Evolutionary conservation across 2,113 vertebrate genomes (phyloP).

Genomic region (Oryzias celebensis): DNA sequence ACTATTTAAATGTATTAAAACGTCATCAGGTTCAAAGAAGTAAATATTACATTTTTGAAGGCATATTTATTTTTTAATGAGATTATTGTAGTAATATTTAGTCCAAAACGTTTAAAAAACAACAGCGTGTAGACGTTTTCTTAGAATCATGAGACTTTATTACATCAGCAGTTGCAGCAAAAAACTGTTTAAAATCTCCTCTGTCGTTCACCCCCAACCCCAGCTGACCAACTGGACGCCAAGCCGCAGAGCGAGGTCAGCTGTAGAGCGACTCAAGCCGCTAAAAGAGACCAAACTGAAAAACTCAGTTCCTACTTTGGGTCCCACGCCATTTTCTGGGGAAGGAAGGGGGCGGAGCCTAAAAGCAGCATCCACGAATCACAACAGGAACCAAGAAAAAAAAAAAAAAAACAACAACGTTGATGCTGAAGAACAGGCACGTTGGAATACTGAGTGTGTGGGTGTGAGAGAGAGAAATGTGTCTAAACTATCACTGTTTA

Average conservation of each 20-base stretch:
- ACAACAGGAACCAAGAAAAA: conserved; percentile 43
- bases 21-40: too few species aligned
- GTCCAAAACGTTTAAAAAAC: neutral
- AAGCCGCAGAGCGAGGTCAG: conserved; percentile 4
- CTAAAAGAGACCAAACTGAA: conserved; percentile 4
- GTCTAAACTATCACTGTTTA: conserved; percentile 72
- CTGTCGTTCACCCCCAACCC: neutral
- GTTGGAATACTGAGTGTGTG: conserved; percentile 63
- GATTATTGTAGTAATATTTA: too few species aligned
- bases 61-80: too few species aligned
- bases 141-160: conserved; percentile 65
- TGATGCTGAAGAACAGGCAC: conserved; percentile 69
- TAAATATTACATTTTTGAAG: too few species aligned
- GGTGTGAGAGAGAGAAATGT: conserved; percentile 3
- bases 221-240: conserved; percentile 21
- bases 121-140: neutral
- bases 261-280: conserved; percentile 11
- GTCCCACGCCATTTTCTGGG: neutral
- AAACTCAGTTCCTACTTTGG: neutral
- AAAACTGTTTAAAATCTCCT: conserved; percentile 57
- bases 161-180: conserved; percentile 60
- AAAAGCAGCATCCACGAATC: conserved; percentile 40
- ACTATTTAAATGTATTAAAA: too few species aligned
- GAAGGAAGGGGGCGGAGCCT: conserved; percentile 23
- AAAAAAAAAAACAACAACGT: conserved; percentile 18